These are phyloP conservation scores for Mystacides longicornis DNA, from an alignment of 2,888 invertebrate genomes.

Conservation along the genomic window DNA sequence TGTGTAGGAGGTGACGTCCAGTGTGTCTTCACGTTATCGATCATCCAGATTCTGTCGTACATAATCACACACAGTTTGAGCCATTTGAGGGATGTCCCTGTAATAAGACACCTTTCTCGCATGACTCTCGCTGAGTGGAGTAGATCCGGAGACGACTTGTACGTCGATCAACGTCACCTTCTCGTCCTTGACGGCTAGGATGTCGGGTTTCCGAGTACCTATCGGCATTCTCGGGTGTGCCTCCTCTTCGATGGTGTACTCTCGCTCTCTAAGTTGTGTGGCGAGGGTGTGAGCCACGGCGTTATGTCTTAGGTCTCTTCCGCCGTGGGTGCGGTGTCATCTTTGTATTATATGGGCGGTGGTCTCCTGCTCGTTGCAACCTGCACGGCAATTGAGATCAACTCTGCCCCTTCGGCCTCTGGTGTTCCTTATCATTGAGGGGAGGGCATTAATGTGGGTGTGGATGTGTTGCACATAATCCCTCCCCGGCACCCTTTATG, in stretches of 20 bases:
- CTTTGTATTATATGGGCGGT: conserved; percentile 30
- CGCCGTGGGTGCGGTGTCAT: conserved; percentile 33
- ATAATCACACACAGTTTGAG: too few relatives aligned
- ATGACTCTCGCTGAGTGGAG: neutral
- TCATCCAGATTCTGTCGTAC: too few relatives aligned
- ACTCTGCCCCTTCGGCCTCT: conserved; percentile 25
- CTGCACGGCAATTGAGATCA: conserved; percentile 27
- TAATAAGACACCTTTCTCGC: neutral
- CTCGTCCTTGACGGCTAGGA: conserved; percentile 26
- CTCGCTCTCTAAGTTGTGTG: conserved; percentile 25
- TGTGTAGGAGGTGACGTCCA: conserved; percentile 21
- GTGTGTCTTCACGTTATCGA: too few relatives aligned
- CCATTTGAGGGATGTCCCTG: neutral
- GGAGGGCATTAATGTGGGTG: conserved; percentile 29
- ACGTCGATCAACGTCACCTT: neutral
- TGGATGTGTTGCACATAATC: conserved; percentile 31
- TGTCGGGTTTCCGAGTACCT: conserved; percentile 31
- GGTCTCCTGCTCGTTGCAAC: conserved; percentile 28
- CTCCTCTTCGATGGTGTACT: conserved; percentile 29
- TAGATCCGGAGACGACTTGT: neutral
- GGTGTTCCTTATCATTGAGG: conserved; percentile 28
- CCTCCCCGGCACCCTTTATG: conserved; percentile 27
- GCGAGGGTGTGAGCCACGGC: conserved; percentile 27
- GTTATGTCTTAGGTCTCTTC: conserved; percentile 31
- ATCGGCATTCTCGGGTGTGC: conserved; percentile 25